These are phyloP conservation scores for Alouatta palliata DNA, from an alignment of 2,113 vertebrate genomes.

Conservation along the genomic window DNA sequence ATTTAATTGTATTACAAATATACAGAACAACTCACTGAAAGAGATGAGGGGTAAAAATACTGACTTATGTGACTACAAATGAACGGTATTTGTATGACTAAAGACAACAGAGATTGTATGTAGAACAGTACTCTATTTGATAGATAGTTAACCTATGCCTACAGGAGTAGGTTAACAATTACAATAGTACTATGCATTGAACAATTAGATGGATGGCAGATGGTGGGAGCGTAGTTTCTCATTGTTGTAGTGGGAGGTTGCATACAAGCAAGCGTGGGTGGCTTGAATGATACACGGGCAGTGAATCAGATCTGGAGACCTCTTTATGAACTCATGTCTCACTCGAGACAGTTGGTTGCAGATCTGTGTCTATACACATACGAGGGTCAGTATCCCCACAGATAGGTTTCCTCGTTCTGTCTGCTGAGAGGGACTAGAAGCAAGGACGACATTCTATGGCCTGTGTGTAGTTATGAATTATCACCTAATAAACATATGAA, in stretches of 20 bases:
- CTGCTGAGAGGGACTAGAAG: neutral
- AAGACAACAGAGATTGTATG: rapidly evolving
- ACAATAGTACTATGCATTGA: neutral
- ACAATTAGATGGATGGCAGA: neutral
- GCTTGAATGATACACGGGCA: neutral
- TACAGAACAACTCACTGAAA: neutral
- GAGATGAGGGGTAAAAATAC: neutral
- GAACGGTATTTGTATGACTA: neutral
- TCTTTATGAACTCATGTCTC: neutral
- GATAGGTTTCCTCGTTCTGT: neutral
- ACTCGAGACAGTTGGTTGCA: neutral
- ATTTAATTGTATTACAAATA: neutral
- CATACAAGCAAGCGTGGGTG: neutral
- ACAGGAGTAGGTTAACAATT: neutral
- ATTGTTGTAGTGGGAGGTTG: neutral
- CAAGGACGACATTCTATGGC: neutral
- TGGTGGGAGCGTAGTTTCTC: neutral
- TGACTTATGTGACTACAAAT: neutral
- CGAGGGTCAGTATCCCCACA: neutral
- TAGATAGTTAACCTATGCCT: neutral
- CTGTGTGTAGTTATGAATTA: neutral
- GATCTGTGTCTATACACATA: too few relatives aligned
- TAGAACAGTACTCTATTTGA: neutral
- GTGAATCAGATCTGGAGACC: neutral
- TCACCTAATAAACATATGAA: neutral